A percentile compares a stretch with the other conserved stretches of the same genome.
Conservation (phyloP, 2,888 invertebrate genomes). For the Chrysina gloriosa region DNA sequence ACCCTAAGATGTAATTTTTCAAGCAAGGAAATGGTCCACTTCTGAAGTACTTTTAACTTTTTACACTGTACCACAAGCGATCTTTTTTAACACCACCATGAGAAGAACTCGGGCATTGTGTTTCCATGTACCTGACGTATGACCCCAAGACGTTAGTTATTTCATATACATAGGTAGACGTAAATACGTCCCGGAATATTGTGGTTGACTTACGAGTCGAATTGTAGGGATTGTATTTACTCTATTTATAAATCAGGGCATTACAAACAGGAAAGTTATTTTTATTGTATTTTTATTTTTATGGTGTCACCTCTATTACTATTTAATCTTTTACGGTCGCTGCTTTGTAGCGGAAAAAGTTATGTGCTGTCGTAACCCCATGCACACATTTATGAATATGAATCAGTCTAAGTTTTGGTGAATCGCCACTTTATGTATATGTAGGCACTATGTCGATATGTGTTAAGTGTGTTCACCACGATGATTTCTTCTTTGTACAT, state of each 20-base stretch:
- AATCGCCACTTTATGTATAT: too few relatives aligned
- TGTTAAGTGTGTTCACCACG: too few relatives aligned
- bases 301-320: conserved; percentile 27
- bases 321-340: conserved; percentile 30
- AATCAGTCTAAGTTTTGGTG: too few relatives aligned
- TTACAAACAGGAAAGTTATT: conserved; percentile 33
- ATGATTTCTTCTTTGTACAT: too few relatives aligned
- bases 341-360: neutral
- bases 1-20: conserved; percentile 21
- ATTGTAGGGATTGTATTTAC: conserved; percentile 13
- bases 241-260: conserved; percentile 33
- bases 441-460: too few relatives aligned
- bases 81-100: conserved; percentile 32
- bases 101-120: conserved; percentile 34
- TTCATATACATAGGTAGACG: conserved; percentile 3
- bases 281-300: conserved; percentile 36
- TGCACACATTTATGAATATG: neutral
- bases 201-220: neutral
- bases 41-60: conserved; percentile 29
- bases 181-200: conserved; percentile 20
- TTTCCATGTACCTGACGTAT: conserved; percentile 27
- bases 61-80: conserved; percentile 19
- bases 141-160: conserved; percentile 25
- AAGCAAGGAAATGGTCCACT: conserved; percentile 11
- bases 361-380: neutral